Base-by-base conservation (phyloP, 2,797 vertebrate genomes). In the Pipistrellus nathusii region DNA sequence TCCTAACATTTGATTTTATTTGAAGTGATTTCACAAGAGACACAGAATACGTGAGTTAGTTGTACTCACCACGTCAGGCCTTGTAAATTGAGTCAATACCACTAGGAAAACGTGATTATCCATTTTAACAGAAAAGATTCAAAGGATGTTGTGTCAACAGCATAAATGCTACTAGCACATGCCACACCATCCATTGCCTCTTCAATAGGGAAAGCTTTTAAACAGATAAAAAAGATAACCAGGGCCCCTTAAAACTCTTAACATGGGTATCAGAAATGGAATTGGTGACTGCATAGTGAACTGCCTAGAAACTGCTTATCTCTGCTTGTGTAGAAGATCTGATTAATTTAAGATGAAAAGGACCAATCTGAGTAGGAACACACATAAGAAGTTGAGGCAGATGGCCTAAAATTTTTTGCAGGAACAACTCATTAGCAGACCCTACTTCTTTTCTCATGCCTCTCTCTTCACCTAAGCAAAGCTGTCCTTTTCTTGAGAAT, bases 11-110 rank as follows among this genome's bases (percentile, higher is more conserved):
- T n/a, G 3, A 64, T 35, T 62, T 87, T 25, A 90, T 62, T 59
- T 71, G 23, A 94, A 86, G 15, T 46, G 17, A 92, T 51, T 81
- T 91, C 78, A 71, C 46, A 81, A 88, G 38, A 83, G n/a, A 69
- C 13, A 95, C 44, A 83, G 94, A 83, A 85, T 48, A n/a, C 4
- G 48, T 21, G 17, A 85, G 18, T 90, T 86, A 51, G 21, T 17
- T 80, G 6, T 64, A 81, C 23, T 82, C 66, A 51, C 30, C 59
- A 89, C 93, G 32, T 62, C 76, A 75, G 35, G 87, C 3, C 57
- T 85, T 78, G 5, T 35, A 62, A 91, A 76, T 35, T 27, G 44
- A 78, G 57, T 66, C 44, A 71, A 10, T 15, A n/a, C 11, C 41
- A 35, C 14, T 3, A 59, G 53, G 35, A 66, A 57, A 53, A 77